phyloP scores from a whole-genome alignment of 2,113 vertebrate genomes.

The Perccottus glenii region DNA sequence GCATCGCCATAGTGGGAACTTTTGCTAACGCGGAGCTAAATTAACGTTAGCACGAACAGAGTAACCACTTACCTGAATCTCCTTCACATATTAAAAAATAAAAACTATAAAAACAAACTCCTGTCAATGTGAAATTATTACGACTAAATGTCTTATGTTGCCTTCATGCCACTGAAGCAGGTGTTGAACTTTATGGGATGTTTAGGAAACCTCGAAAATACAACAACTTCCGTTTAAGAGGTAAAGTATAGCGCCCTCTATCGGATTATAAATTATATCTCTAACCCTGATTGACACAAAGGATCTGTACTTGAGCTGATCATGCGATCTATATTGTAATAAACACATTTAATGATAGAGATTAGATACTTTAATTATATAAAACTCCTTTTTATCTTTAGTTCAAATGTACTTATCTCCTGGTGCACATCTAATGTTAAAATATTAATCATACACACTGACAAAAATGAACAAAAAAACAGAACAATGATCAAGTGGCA shows the following conservation, averaged over 20 bases:
- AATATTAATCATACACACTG: background rate
- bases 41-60: background rate
- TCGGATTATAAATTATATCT: too few relatives aligned
- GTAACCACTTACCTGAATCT: background rate
- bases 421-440: too few relatives aligned
- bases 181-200: constrained; percentile 54
- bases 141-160: too few relatives aligned
- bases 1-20: constrained; percentile 1
- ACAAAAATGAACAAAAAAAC: background rate
- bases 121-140: background rate
- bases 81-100: background rate
- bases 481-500: background rate
- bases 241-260: background rate
- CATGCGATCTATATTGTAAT: too few relatives aligned
- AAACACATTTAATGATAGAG: too few relatives aligned
- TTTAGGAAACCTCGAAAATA: constrained; percentile 42
- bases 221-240: background rate
- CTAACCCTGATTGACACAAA: too few relatives aligned
- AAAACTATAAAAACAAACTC: accelerated
- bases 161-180: background rate
- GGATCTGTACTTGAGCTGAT: too few relatives aligned
- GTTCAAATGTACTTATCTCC: too few relatives aligned
- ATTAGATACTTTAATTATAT: too few relatives aligned
- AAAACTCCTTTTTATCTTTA: too few relatives aligned
- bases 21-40: background rate